Evolutionary conservation across 2,113 vertebrate species (phyloP), one percentile per base, ranked within the genome.

Genomic region (Pycnonotus jocosus): DNA sequence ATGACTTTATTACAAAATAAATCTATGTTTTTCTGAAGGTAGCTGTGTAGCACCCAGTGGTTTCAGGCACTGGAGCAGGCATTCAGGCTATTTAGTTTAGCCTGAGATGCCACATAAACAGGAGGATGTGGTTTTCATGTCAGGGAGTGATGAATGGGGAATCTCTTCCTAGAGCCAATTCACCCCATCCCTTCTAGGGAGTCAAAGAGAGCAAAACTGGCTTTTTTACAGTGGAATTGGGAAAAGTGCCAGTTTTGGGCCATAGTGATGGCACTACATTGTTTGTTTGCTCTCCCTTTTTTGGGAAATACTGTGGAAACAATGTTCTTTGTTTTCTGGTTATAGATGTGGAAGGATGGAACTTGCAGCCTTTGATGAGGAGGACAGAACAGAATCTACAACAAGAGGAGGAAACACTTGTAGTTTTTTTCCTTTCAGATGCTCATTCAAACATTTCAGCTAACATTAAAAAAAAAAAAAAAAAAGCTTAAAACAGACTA

Each of bases 401-500:
- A 57, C 10, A 90, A 45, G 73, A 86, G 23, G 31, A 90, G 54
- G 58, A 86, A 96, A 74, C 31, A 38, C 33, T 86, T 42, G 12
- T 10, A 58, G 1, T 8, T 60, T 95, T 72, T 94, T 91, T 69
- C 57, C 11, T 85, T 93, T 81, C 93, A 92, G 78, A 89, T 78
- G 45, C 80, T 88, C 71, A 84, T 82, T 93, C 79, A 91, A 79
- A 83, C 18, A 88, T 91, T 81, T 87, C 28, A 89, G 85, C 73
- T 88, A 86, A n/a, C 10, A 80, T 68, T 3, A 25, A 72, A 81
- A 81, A 83, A 86, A 38, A 38, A 38, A 71, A 80, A 80, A 82
- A 82, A 73, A 86, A 62, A 85, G 35, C 79, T 90, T 90, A 73
- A 95, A 95, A 62, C 58, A 65, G 79, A 66, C 85, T 90, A 93